Base-by-base conservation (phyloP, 2,113 vertebrate genomes). In the Tetraodon nigroviridis region DNA sequence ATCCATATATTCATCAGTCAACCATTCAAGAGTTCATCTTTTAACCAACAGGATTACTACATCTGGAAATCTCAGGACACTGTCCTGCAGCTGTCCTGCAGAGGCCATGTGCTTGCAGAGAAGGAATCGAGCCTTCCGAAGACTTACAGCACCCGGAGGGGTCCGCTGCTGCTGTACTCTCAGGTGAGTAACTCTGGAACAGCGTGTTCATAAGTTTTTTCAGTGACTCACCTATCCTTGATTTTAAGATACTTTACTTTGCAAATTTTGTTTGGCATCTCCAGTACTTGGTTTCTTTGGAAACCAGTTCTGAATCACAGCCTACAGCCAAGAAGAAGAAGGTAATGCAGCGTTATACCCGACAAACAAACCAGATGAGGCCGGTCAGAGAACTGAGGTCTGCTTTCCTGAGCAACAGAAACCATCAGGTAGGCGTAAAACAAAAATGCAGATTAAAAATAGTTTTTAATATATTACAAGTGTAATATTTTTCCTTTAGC, bases 111-210 rank as follows among this genome's bases (percentile, higher is more conserved):
- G 22, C 76, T 76, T 42, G 54, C 58, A 51, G 71, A 44, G 27
- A 81, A 70, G 49, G 70, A 73, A n/a, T 57, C 85, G 5, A 56
- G 37, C 1, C 87, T 91, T 51, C 90, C 91, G n/a, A 93, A 91
- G 88, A 92, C 90, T 0, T 92, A 88, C 71, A 93, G 90, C 68
- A 93, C 88, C 13, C 89, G 90, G n/a, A 89, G 73, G 40, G 91
- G 88, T 0, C 80, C 73, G 0, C 81, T 92, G 7, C 62, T 90
- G 37, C 89, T 93, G 0, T 93, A 90, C 62, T 92, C 91, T 1
- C 88, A 79, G 76, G 83, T 83, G 50, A 29, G 18, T 53, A 47
- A 13, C 2, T 44, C 20, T 47, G 58, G 5, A n/a, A 5, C 17
- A 5, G 17, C 17, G 2, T 18, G 7, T 47, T 18, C 7, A 49